Evolutionary conservation across 2,113 vertebrate species (phyloP).

Genomic region (Pungitius pungitius): DNA sequence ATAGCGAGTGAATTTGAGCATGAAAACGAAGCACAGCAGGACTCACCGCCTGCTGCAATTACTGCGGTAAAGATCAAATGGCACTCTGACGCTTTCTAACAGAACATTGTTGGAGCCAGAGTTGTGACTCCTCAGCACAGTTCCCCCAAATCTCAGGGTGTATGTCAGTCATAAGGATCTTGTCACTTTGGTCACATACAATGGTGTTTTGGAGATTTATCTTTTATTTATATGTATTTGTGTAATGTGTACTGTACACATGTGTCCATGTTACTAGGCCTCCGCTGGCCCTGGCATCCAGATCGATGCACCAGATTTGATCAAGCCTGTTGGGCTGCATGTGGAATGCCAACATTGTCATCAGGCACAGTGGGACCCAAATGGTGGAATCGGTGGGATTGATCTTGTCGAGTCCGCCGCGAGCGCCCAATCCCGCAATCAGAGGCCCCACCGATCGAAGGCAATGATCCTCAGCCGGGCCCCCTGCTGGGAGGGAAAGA

Average conservation of each 20-base stretch:
- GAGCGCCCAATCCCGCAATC: slow-evolving; percentile 72
- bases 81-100: slow-evolving; percentile 3
- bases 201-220: not conserved
- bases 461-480: slow-evolving; percentile 78
- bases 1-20: slow-evolving; percentile 46
- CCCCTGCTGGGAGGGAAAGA: slow-evolving; percentile 56
- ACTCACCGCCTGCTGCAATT: slow-evolving; percentile 30
- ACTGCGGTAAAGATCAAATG: slow-evolving; percentile 49
- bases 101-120: slow-evolving; percentile 23
- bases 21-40: slow-evolving; percentile 51
- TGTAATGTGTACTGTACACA: slow-evolving; percentile 36
- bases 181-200: slow-evolving; percentile 3
- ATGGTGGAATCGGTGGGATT: slow-evolving; percentile 79
- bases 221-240: slow-evolving; percentile 22
- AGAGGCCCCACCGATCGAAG: slow-evolving; percentile 75
- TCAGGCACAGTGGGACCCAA: slow-evolving; percentile 83
- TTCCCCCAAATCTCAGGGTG: not conserved
- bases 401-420: slow-evolving; percentile 76
- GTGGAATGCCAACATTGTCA: slow-evolving; percentile 82
- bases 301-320: slow-evolving; percentile 80
- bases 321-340: slow-evolving; percentile 75
- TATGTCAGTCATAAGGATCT: not conserved
- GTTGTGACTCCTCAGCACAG: slow-evolving; percentile 3
- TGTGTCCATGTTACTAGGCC: slow-evolving; percentile 59
- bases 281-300: slow-evolving; percentile 47